These are phyloP conservation scores for Drosophila basisetae DNA, from an alignment of 2,888 invertebrate species.

Conservation along the genomic window DNA sequence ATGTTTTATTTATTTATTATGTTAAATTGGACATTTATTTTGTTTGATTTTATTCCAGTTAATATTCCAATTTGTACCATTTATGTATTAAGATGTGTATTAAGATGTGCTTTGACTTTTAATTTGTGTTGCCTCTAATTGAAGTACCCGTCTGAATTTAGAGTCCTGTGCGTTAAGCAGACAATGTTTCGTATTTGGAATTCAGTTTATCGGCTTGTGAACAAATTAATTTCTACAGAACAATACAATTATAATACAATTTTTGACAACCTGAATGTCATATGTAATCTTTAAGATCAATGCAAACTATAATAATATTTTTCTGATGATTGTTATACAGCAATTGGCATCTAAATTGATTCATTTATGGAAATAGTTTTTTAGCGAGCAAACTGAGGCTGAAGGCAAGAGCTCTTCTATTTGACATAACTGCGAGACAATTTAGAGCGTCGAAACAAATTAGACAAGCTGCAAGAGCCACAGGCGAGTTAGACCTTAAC, in stretches of 20 bases:
- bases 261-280: too few species aligned
- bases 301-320: neutral
- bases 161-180: neutral
- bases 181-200: neutral
- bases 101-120: neutral
- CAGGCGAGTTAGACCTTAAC: conserved; percentile 47
- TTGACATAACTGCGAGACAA: conserved; percentile 13
- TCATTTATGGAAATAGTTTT: neutral
- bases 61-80: neutral
- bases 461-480: conserved; percentile 45
- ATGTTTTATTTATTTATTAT: too few species aligned
- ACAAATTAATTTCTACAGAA: neutral
- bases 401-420: neutral
- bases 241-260: neutral
- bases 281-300: neutral
- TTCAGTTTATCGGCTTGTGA: neutral
- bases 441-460: conserved; percentile 40
- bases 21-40: neutral
- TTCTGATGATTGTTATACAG: neutral
- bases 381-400: neutral
- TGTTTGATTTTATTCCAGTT: neutral
- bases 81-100: neutral
- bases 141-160: neutral
- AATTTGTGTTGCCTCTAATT: neutral
- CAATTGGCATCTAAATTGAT: neutral